These are phyloP conservation scores for Clarias gariepinus DNA, from an alignment of 2,113 vertebrate species.

Conservation along the genomic window DNA sequence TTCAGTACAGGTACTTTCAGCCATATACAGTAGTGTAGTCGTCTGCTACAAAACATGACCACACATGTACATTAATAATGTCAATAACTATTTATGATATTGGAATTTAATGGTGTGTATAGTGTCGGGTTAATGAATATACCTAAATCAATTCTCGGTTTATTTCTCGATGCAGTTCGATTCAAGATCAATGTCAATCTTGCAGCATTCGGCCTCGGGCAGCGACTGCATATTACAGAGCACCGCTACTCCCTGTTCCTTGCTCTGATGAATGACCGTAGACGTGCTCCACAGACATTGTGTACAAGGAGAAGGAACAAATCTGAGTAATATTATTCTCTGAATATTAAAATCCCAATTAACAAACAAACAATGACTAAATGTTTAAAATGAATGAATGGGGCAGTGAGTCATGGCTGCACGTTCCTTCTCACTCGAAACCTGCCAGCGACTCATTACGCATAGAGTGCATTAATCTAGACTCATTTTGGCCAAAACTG, in stretches of 20 bases:
- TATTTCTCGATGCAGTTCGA: not conserved
- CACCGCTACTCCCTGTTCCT: not conserved
- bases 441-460: not conserved
- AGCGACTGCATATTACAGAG: not conserved
- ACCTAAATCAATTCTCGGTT: not conserved
- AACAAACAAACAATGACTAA: not conserved
- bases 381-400: not conserved
- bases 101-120: not conserved
- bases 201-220: not conserved
- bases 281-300: not conserved
- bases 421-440: not conserved
- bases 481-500: not conserved
- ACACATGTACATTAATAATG: not conserved
- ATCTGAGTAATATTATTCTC: not conserved
- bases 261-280: not conserved
- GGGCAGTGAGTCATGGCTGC: not conserved
- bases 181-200: not conserved
- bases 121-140: not conserved
- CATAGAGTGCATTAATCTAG: constrained; percentile 4
- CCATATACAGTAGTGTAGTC: not conserved
- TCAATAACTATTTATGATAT: not conserved
- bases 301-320: not conserved
- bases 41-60: not conserved
- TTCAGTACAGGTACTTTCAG: not conserved
- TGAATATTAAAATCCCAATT: not conserved